Evolutionary conservation across 2,113 vertebrate genomes (phyloP).

Genomic region (Rhea pennata): DNA sequence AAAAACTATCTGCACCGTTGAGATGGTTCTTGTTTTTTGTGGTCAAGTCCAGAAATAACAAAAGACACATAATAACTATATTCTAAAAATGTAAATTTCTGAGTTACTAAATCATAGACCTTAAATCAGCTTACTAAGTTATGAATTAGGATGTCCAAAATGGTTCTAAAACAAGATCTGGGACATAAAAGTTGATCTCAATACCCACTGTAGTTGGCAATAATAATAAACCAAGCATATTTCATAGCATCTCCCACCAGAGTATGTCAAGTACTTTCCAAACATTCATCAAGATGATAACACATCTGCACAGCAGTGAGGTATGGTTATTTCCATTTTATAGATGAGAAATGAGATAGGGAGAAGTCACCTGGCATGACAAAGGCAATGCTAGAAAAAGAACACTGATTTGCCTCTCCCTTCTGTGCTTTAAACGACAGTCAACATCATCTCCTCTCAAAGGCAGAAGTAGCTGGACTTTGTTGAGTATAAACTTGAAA

Average conservation of each 20-base stretch:
- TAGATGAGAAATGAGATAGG: background rate
- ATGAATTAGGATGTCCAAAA: background rate
- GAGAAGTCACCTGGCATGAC: background rate
- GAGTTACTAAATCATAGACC: background rate
- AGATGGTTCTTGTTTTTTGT: background rate
- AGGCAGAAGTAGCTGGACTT: background rate
- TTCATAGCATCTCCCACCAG: background rate
- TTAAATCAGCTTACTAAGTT: background rate
- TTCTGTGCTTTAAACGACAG: background rate
- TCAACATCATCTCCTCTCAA: background rate
- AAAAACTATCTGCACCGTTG: background rate
- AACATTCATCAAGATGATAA: background rate
- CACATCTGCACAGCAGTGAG: background rate
- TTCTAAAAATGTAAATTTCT: background rate
- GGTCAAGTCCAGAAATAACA: background rate
- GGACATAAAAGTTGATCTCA: background rate
- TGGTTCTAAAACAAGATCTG: background rate
- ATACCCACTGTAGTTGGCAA: background rate
- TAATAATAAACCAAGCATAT: background rate
- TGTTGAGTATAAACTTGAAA: background rate
- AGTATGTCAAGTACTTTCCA: background rate
- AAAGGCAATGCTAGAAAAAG: background rate
- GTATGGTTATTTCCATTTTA: background rate
- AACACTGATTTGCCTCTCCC: background rate
- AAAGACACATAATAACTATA: background rate